A percentile compares a stretch with the other conserved stretches of the same genome.
phyloP scores from a whole-genome alignment of 2,888 invertebrate species.

The Caradrina clavipalpis region DNA sequence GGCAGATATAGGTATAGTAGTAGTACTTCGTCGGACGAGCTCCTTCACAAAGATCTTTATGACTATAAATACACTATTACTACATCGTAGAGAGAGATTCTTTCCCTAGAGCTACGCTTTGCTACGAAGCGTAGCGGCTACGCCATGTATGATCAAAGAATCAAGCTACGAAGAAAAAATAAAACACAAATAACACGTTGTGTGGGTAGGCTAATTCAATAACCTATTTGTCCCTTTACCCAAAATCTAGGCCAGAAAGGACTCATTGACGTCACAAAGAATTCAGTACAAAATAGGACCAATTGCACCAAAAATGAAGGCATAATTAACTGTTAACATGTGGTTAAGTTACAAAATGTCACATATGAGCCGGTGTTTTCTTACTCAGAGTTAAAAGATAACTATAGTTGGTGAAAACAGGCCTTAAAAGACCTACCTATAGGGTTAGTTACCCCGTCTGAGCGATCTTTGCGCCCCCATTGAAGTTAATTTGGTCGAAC shows the following conservation, averaged over 20 bases:
- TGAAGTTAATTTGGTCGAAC: constrained; percentile 32
- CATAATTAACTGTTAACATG: neutral
- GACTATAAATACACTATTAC: neutral
- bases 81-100: neutral
- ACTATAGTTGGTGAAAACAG: neutral
- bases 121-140: constrained; percentile 41
- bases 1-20: too few species aligned
- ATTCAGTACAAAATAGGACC: neutral
- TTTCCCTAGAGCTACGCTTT: constrained; percentile 30
- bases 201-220: neutral
- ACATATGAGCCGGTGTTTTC: neutral
- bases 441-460: constrained; percentile 28
- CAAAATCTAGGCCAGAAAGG: neutral
- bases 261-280: constrained; percentile 38
- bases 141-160: neutral
- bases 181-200: neutral
- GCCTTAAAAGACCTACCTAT: neutral
- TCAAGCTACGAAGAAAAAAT: constrained; percentile 21
- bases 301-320: neutral
- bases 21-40: too few species aligned
- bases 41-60: neutral
- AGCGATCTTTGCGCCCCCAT: constrained; percentile 20
- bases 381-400: neutral
- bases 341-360: neutral
- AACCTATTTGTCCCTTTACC: neutral